Conservation (phyloP, 2,797 vertebrate genomes). For the Mustela erminea region DNA sequence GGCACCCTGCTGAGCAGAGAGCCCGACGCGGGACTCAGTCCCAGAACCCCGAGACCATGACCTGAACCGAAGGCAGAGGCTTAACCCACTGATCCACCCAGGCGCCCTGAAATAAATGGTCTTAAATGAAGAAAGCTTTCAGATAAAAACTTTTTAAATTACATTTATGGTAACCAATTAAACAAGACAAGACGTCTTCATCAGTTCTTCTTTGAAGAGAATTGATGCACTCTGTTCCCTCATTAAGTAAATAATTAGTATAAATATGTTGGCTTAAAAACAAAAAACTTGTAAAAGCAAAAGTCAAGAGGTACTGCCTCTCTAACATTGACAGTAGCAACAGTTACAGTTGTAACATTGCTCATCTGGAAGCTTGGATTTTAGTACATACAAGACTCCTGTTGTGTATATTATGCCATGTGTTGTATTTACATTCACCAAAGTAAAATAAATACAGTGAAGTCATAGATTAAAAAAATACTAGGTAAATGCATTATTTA, state of each 20-base stretch:
- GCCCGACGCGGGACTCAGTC: too few relatives aligned
- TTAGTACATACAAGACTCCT: neutral
- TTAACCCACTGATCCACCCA: too few relatives aligned
- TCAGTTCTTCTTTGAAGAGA: constrained; percentile 28
- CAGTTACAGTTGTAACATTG: neutral
- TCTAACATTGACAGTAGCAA: neutral
- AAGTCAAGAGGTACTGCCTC: neutral
- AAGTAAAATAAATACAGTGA: constrained; percentile 2
- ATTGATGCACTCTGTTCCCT: neutral
- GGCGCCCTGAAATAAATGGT: neutral
- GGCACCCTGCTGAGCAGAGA: too few relatives aligned
- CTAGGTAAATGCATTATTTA: neutral
- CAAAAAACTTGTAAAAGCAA: neutral
- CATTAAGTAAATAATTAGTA: neutral
- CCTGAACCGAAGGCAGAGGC: too few relatives aligned
- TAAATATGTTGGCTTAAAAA: constrained; percentile 22
- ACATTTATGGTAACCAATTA: constrained; percentile 3
- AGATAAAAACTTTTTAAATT: neutral
- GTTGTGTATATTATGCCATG: neutral
- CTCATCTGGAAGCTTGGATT: neutral
- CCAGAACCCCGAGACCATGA: too few relatives aligned
- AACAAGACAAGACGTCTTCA: neutral
- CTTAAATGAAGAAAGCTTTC: constrained; percentile 56
- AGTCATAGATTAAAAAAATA: neutral
- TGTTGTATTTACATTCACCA: neutral